These are phyloP conservation scores for Notolabrus celidotus DNA, from an alignment of 2,797 vertebrate species.

Conservation along the genomic window DNA sequence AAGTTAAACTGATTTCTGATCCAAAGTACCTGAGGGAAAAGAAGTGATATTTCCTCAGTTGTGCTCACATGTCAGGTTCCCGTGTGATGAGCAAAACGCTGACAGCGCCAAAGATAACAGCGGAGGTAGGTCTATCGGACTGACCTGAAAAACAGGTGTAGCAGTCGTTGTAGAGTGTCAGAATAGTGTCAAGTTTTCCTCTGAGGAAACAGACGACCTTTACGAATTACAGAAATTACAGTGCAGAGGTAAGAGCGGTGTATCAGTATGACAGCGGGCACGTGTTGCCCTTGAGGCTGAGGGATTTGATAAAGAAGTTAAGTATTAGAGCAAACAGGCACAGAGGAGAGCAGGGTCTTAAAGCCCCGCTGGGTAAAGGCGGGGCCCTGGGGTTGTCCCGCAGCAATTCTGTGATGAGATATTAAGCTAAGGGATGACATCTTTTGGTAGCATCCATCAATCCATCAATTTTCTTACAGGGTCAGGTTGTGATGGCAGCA, in stretches of 20 bases:
- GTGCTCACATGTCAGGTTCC: neutral
- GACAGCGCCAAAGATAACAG: slow-evolving; percentile 5
- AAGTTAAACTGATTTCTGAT: too few species aligned
- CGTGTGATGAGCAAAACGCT: slow-evolving; percentile 24
- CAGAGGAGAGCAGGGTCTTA: neutral
- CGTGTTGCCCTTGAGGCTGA: neutral
- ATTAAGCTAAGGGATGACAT: too few species aligned
- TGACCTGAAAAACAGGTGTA: slow-evolving; percentile 73
- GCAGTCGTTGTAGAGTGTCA: neutral
- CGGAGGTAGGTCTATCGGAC: slow-evolving; percentile 24
- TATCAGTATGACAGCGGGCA: neutral
- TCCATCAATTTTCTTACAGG: too few species aligned
- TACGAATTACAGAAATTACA: slow-evolving; percentile 15
- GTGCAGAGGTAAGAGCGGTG: slow-evolving; percentile 3
- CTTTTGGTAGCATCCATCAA: too few species aligned
- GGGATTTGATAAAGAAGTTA: slow-evolving; percentile 12
- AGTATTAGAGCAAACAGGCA: neutral
- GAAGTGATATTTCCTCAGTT: neutral
- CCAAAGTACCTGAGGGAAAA: too few species aligned
- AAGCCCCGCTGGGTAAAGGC: neutral
- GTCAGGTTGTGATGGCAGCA: too few species aligned
- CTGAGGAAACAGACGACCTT: slow-evolving; percentile 19
- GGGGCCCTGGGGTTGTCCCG: too few species aligned
- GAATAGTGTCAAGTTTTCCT: neutral
- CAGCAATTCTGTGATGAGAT: too few species aligned